phyloP scores from a whole-genome alignment of 2,797 vertebrate genomes.

The Rhinatrema bivittatum region DNA sequence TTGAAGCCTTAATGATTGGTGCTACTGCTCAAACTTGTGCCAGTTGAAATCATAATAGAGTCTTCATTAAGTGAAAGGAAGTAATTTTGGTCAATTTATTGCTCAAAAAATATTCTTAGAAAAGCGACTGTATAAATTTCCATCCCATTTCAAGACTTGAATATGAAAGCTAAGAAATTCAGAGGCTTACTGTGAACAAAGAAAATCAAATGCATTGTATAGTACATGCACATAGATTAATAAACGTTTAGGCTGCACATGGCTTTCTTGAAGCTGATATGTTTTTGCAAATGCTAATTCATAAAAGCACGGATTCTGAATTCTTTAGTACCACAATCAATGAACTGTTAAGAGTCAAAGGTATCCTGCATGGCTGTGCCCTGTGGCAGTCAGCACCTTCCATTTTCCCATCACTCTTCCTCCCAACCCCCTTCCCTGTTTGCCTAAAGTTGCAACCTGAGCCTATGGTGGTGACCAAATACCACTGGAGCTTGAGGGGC shows the following conservation, averaged over 20 bases:
- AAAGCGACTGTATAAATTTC: constrained; percentile 42
- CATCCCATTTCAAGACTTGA: constrained; percentile 39
- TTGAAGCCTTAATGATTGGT: too few relatives aligned
- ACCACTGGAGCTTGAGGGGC: too few relatives aligned
- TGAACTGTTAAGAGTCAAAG: too few relatives aligned
- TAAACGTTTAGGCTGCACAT: constrained; percentile 21
- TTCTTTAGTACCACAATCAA: background rate
- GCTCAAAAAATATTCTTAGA: constrained; percentile 37
- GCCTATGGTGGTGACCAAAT: too few relatives aligned
- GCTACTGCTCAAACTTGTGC: too few relatives aligned
- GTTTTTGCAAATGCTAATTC: constrained; percentile 27
- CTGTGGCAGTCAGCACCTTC: too few relatives aligned
- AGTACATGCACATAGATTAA: constrained; percentile 20
- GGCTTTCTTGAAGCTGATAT: constrained; percentile 27
- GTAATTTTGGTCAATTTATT: constrained; percentile 34
- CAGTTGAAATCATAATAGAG: constrained; percentile 17
- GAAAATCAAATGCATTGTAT: constrained; percentile 16
- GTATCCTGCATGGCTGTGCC: too few relatives aligned
- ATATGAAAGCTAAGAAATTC: constrained; percentile 29
- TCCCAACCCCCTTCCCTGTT: too few relatives aligned
- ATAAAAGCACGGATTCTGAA: constrained; percentile 28
- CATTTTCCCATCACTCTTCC: too few relatives aligned
- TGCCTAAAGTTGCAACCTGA: too few relatives aligned
- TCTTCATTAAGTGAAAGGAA: constrained; percentile 26
- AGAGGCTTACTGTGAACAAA: constrained; percentile 13